Evolutionary conservation across 2,888 invertebrate species (phyloP).

Genomic region (Therioaphis trifolii): DNA sequence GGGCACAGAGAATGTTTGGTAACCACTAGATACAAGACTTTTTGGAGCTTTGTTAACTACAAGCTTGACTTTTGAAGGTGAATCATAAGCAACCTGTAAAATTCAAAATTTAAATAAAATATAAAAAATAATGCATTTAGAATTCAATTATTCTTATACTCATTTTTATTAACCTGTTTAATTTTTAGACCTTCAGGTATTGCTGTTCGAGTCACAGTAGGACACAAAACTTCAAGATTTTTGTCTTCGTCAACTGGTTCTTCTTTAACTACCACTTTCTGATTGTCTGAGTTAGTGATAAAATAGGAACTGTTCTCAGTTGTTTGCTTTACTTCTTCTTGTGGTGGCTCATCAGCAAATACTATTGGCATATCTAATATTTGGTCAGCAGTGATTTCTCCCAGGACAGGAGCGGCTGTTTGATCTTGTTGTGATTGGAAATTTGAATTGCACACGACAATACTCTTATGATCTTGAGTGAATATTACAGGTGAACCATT

Average conservation of each 20-base stretch:
- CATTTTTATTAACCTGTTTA: constrained; percentile 32
- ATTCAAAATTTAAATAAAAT: constrained; percentile 22
- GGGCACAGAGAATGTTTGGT: constrained; percentile 60
- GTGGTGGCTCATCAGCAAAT: constrained; percentile 66
- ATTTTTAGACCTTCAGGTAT: constrained; percentile 52
- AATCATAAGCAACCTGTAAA: constrained; percentile 58
- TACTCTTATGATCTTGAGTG: constrained; percentile 31
- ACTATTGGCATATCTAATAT: constrained; percentile 67
- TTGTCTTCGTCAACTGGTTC: constrained; percentile 40
- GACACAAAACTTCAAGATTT: background rate
- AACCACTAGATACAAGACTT: constrained; percentile 50
- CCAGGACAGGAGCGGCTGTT: constrained; percentile 49
- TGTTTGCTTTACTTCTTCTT: constrained; percentile 31
- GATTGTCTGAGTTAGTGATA: background rate
- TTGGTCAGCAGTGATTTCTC: constrained; percentile 66
- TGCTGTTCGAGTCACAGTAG: background rate
- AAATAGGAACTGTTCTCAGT: constrained; percentile 35
- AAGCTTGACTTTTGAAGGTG: constrained; percentile 55
- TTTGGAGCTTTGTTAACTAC: constrained; percentile 57
- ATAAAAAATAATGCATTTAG: background rate
- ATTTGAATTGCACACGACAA: constrained; percentile 44
- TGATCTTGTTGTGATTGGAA: constrained; percentile 1
- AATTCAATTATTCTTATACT: background rate
- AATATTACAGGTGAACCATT: constrained; percentile 37
- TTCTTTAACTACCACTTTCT: constrained; percentile 32